Percentiles rank a stretch among this genome's conserved stretches.
These are phyloP conservation scores for Columba guinea DNA, from an alignment of 2,797 vertebrate genomes.

Conservation along the genomic window DNA sequence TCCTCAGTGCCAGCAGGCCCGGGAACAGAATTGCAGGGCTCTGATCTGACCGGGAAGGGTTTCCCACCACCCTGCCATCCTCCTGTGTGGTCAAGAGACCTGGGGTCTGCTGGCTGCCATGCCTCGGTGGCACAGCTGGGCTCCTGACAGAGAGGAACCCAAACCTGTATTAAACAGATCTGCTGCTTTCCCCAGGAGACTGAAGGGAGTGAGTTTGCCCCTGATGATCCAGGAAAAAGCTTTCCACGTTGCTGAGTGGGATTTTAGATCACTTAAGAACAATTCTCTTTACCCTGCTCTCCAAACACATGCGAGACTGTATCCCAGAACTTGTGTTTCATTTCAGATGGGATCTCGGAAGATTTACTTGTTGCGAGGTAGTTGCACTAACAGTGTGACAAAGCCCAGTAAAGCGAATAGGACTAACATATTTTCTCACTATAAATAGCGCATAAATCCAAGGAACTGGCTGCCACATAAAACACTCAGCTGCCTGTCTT, in stretches of 20 bases:
- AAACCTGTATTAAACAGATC: not conserved
- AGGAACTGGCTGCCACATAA: not conserved
- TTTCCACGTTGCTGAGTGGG: not conserved
- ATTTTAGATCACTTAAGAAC: not conserved
- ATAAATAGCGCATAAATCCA: not conserved
- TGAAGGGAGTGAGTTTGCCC: not conserved
- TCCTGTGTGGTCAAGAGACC: not conserved
- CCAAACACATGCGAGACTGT: not conserved
- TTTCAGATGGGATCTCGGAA: not conserved
- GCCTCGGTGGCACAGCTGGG: not conserved
- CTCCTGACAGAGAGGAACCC: not conserved
- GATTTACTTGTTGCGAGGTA: not conserved
- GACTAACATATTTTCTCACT: not conserved
- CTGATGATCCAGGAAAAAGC: not conserved
- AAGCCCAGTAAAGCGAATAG: not conserved
- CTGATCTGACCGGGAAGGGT: not conserved
- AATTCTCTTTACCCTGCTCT: not conserved
- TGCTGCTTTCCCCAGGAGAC: not conserved
- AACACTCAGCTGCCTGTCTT: not conserved
- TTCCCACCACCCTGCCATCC: not conserved
- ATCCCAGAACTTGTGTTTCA: not conserved
- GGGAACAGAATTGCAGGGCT: not conserved
- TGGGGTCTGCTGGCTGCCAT: not conserved
- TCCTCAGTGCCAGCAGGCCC: fast-evolving
- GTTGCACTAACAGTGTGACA: fast-evolving